Evolutionary conservation across 1,140 invertebrate species (phyloP), one percentile per base, ranked within the genome.

Genomic region (Brachionus sp.): DNA sequence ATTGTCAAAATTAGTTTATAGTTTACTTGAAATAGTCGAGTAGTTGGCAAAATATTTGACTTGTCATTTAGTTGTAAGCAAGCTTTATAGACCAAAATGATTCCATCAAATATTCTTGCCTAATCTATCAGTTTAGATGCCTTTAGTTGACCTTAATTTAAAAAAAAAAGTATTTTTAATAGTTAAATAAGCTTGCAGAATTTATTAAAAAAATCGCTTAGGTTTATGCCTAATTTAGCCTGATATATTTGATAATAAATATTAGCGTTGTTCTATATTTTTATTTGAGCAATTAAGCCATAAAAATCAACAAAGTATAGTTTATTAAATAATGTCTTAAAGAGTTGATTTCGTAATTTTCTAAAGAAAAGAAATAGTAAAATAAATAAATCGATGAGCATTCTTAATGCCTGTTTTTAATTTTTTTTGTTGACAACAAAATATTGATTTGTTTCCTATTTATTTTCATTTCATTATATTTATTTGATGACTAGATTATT

Each of bases 401-500:
- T 29, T 29, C 29, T 29, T 2, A 29, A 29, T 29, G 29, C 29
- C 29, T 29, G 29, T 42, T 42, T 42, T 42, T 42, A 13, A 42
- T 57, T 57, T 57, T 57, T 57, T 57, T 23, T 0, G 50, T 19
- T 57, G 50, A 19, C 50, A 57, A 57, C 50, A 57, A 57, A 57
- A 1, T 57, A 57, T 57, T 57, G 50, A 57, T 57, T 57, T 57
- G 16, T 57, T 57, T 57, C 50, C 50, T 57, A 23, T 57, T 16
- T 57, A 23, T 57, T 57, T 42, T 42, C 7, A 7, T 57, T 42
- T 42, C 7, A 7, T 42, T 42, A 23, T 57, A 57, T 57, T 57
- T 57, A 19, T 57, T 57, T 57, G 50, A 57, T 57, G 50, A 57
- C 50, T 57, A 57, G 50, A 57, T 57, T 57, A 57, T 57, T 57